These are phyloP conservation scores for Frieseomelitta varia DNA, from an alignment of 1,140 invertebrate species.

Conservation along the genomic window DNA sequence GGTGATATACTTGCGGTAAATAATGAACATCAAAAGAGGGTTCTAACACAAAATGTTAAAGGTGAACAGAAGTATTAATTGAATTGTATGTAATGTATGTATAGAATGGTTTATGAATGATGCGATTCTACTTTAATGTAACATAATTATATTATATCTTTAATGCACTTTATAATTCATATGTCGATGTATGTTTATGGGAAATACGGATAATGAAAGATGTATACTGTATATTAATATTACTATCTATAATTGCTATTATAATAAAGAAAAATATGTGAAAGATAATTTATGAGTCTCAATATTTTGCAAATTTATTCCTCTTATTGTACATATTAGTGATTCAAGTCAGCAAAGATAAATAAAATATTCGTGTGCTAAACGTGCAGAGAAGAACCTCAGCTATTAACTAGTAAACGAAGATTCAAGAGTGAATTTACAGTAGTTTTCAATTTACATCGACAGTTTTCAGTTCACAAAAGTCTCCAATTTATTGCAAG, in stretches of 20 bases:
- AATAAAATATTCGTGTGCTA: no score
- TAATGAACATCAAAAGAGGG: constrained; percentile 2
- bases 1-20: constrained; percentile 29
- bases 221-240: constrained; percentile 72
- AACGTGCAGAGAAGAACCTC: no score
- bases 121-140: constrained; percentile 75
- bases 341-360: no score
- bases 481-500: no score
- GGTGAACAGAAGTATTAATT: constrained; percentile 78
- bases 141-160: constrained; percentile 72
- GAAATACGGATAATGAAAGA: constrained; percentile 66
- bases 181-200: constrained; percentile 69
- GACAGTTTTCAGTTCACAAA: no score
- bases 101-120: constrained; percentile 74
- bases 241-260: constrained; percentile 63
- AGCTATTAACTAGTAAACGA: no score
- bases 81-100: constrained; percentile 78
- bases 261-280: constrained; percentile 61
- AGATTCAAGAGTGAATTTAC: no score
- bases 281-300: constrained; percentile 13
- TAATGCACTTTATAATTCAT: constrained; percentile 60
- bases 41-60: constrained; percentile 70
- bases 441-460: no score
- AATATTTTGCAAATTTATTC: neutral
- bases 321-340: neutral